These are phyloP conservation scores for Lamellibrachia satsuma DNA, from an alignment of 2,888 invertebrate genomes.

Conservation along the genomic window DNA sequence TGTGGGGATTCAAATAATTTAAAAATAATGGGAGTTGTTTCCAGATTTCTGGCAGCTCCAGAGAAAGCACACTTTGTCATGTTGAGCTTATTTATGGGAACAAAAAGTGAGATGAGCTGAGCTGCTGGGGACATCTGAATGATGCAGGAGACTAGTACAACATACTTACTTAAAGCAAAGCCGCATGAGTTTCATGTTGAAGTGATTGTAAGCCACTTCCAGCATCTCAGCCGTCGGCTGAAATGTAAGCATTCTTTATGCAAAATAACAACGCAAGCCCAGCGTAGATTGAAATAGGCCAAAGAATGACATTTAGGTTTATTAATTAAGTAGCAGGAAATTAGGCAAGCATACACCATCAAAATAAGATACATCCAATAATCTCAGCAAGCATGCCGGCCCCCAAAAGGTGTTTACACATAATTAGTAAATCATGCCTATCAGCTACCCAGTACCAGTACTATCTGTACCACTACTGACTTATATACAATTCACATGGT, in stretches of 20 bases:
- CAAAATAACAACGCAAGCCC: neutral
- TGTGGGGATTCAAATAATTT: no score
- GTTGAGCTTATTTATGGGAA: neutral
- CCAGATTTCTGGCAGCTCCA: neutral
- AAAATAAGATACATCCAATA: no score
- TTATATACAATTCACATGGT: no score
- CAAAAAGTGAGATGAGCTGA: neutral
- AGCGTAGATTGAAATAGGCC: neutral
- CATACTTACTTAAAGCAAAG: constrained; percentile 58
- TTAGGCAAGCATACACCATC: no score
- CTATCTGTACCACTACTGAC: no score
- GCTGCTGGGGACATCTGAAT: neutral
- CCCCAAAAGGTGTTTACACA: no score
- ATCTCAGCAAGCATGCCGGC: no score
- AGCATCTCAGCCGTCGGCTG: constrained; percentile 64
- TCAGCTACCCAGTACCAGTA: no score
- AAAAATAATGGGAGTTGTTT: neutral
- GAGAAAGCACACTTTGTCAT: neutral
- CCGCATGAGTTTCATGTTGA: constrained; percentile 56
- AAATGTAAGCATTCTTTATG: neutral
- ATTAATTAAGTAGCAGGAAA: no score
- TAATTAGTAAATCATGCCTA: no score
- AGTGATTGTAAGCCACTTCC: constrained; percentile 60
- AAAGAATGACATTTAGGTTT: no score
- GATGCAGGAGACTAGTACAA: neutral